Evolutionary conservation across 30 jellyfish, hydroid and myxozoan genomes (phyloP).

Genomic region (Haliclystus octoradiatus): DNA sequence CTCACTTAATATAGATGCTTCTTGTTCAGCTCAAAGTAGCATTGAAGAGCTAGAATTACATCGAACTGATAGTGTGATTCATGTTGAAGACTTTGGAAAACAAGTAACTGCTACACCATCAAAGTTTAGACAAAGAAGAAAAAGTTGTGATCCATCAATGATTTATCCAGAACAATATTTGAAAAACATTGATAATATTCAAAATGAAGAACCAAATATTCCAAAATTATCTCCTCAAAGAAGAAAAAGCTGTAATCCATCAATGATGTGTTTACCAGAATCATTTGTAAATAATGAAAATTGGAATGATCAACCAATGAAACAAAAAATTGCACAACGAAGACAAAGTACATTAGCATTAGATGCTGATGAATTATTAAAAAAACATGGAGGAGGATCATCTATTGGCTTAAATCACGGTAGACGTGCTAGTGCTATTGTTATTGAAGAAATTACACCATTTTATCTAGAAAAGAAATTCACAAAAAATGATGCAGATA

Average conservation of each 20-base stretch:
- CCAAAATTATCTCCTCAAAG: no score
- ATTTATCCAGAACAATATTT: no score
- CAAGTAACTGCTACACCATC: not conserved
- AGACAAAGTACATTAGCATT: not conserved
- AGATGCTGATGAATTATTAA: not conserved
- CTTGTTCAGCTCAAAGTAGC: slow-evolving; percentile 1
- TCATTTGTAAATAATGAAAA: no score
- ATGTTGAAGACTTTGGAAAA: not conserved
- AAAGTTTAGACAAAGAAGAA: not conserved
- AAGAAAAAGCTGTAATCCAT: not conserved
- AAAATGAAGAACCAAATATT: no score
- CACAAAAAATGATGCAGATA: slow-evolving; percentile 10
- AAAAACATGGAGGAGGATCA: not conserved
- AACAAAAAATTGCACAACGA: no score
- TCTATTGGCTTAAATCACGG: not conserved
- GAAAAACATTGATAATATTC: no score
- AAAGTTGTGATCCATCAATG: not conserved
- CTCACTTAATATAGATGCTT: no score
- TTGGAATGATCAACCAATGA: no score
- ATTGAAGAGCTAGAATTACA: not conserved
- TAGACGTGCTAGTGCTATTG: not conserved
- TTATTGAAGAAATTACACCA: slow-evolving; percentile 32
- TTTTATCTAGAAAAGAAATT: slow-evolving; percentile 38
- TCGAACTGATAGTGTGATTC: not conserved
- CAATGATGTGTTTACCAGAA: no score